Conservation (phyloP, 2,797 vertebrate species). For the Glyptemys insculpta region DNA sequence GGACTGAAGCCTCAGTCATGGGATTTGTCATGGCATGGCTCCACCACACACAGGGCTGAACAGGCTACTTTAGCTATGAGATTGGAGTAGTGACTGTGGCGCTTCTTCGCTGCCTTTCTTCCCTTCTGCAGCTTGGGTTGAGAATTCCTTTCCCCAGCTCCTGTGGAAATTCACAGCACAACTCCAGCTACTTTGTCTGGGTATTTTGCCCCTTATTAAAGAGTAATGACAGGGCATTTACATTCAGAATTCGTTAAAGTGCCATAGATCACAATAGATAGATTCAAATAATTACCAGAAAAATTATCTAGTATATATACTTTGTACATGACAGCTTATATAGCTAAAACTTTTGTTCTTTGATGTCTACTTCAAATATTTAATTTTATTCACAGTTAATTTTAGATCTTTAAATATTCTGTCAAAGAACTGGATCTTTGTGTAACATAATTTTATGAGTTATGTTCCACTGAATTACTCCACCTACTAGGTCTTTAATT, state of each 20-base stretch:
- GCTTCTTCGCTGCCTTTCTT: neutral
- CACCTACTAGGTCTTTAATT: slow-evolving; percentile 30
- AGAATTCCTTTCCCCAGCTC: neutral
- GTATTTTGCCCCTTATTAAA: neutral
- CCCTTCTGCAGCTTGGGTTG: neutral
- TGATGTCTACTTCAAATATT: neutral
- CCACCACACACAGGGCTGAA: neutral
- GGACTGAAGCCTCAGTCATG: neutral
- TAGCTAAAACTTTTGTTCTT: neutral
- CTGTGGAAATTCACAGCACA: neutral
- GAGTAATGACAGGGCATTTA: neutral
- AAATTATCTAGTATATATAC: neutral
- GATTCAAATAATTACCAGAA: neutral
- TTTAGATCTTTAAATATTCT: neutral
- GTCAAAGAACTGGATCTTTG: neutral
- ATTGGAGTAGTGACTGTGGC: neutral
- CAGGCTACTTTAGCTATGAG: neutral
- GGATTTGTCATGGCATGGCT: neutral
- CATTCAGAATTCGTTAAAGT: neutral
- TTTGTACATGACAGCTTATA: neutral
- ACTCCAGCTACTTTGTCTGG: neutral
- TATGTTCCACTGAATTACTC: neutral
- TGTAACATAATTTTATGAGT: neutral
- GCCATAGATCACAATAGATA: neutral
- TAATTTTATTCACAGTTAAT: neutral